A percentile compares a stretch with the other conserved stretches of the same genome.
These are phyloP conservation scores for Epirrita christyi DNA, from an alignment of 2,888 invertebrate genomes.

Conservation along the genomic window DNA sequence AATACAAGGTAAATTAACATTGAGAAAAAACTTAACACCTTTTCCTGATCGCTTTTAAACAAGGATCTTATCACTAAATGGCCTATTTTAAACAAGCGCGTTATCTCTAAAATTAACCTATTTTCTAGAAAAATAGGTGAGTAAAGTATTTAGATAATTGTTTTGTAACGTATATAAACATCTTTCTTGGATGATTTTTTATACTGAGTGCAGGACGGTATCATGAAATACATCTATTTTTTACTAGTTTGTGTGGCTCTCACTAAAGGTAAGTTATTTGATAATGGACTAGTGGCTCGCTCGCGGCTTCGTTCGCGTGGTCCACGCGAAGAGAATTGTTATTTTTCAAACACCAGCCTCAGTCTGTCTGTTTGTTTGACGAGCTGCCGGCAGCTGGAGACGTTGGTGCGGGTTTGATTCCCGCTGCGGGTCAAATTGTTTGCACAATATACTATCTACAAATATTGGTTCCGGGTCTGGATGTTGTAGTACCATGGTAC, in stretches of 20 bases:
- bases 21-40: slow-evolving; percentile 5
- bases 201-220: not conserved
- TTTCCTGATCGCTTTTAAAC: slow-evolving; percentile 42
- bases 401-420: too few species aligned
- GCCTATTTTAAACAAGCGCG: not conserved
- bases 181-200: slow-evolving; percentile 20
- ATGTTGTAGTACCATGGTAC: too few species aligned
- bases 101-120: slow-evolving; percentile 6
- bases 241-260: slow-evolving; percentile 30
- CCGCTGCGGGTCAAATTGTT: too few species aligned
- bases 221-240: slow-evolving; percentile 30
- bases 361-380: not conserved
- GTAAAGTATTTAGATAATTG: slow-evolving; percentile 35
- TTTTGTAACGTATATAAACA: slow-evolving; percentile 27
- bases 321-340: too few species aligned
- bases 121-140: slow-evolving; percentile 42
- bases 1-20: not conserved
- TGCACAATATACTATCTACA: too few species aligned
- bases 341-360: too few species aligned
- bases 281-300: not conserved
- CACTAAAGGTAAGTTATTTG: slow-evolving; percentile 35
- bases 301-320: too few species aligned
- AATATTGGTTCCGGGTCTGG: too few species aligned
- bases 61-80: slow-evolving; percentile 44
- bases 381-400: not conserved